A percentile compares a stretch with the other conserved stretches of the same genome.
Evolutionary conservation across 2,113 vertebrate species (phyloP).

Genomic region (Pterocles gutturalis): DNA sequence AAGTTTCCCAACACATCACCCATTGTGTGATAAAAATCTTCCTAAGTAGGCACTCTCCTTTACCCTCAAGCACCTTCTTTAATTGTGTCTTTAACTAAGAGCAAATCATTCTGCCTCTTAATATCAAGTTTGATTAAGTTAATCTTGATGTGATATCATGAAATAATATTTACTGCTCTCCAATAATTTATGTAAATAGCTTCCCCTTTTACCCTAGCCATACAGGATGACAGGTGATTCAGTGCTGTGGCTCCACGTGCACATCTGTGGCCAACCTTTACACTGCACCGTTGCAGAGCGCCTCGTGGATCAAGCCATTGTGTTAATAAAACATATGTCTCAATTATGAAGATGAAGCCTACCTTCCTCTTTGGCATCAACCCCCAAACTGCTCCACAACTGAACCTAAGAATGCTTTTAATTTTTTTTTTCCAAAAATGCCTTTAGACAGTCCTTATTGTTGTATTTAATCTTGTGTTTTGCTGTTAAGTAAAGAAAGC

Average conservation of each 20-base stretch:
- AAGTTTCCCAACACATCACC: slow-evolving; percentile 36
- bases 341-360: not conserved
- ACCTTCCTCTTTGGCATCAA: not conserved
- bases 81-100: slow-evolving; percentile 70
- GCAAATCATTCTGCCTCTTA: slow-evolving; percentile 66
- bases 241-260: not conserved
- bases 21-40: slow-evolving; percentile 54
- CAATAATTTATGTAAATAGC: slow-evolving; percentile 74
- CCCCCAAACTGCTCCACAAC: not conserved
- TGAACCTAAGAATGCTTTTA: not conserved
- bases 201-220: slow-evolving; percentile 54
- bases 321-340: not conserved
- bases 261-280: not conserved
- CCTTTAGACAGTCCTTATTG: not conserved
- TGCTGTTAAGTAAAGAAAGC: not conserved
- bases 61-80: slow-evolving; percentile 72
- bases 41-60: slow-evolving; percentile 54
- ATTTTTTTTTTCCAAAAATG: not conserved
- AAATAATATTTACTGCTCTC: slow-evolving; percentile 77
- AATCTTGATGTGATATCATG: slow-evolving; percentile 65
- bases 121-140: slow-evolving; percentile 73
- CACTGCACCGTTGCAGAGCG: not conserved
- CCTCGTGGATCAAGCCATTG: not conserved
- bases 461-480: not conserved
- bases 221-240: slow-evolving; percentile 55